These are phyloP conservation scores for Sceliomorpha sp. DNA, from an alignment of 2,888 invertebrate species.

Conservation along the genomic window DNA sequence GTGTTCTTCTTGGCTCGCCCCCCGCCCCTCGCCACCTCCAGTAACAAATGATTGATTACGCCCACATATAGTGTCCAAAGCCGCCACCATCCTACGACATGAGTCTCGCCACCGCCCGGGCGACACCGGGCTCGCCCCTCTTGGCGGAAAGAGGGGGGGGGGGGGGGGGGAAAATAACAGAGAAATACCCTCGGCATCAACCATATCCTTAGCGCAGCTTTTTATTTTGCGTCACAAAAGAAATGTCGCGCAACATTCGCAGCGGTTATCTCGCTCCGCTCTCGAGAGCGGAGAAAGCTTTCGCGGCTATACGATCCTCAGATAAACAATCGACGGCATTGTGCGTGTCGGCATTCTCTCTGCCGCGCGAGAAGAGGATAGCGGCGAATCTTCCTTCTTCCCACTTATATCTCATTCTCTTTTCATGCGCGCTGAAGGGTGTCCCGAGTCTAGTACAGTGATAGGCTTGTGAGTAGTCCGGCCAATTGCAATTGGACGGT, in stretches of 20 bases:
- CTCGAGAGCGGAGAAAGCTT: slow-evolving; percentile 22
- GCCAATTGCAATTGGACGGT: slow-evolving; percentile 53
- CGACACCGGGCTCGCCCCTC: too few relatives aligned
- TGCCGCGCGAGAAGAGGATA: slow-evolving; percentile 21
- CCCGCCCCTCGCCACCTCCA: too few relatives aligned
- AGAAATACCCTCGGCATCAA: slow-evolving; percentile 11
- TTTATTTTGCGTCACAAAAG: slow-evolving; percentile 47
- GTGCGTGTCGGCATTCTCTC: slow-evolving; percentile 45
- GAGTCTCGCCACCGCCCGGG: too few relatives aligned
- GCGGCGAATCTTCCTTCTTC: slow-evolving; percentile 37
- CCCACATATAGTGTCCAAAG: too few relatives aligned
- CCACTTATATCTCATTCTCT: slow-evolving; percentile 44
- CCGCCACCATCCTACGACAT: too few relatives aligned
- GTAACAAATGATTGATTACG: too few relatives aligned
- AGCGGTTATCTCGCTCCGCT: slow-evolving; percentile 41
- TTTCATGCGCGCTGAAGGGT: slow-evolving; percentile 40
- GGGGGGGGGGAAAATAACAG: too few relatives aligned
- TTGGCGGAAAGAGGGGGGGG: too few relatives aligned
- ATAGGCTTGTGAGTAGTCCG: slow-evolving; percentile 47
- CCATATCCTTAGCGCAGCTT: slow-evolving; percentile 16
- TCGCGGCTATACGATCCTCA: slow-evolving; percentile 33
- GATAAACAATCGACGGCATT: slow-evolving; percentile 54
- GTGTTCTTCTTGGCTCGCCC: too few relatives aligned
- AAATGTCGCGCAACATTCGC: slow-evolving; percentile 49
- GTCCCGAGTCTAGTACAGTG: slow-evolving; percentile 36